Conservation (phyloP, 2,888 invertebrate genomes). For the Ditula angustiorana region DNA sequence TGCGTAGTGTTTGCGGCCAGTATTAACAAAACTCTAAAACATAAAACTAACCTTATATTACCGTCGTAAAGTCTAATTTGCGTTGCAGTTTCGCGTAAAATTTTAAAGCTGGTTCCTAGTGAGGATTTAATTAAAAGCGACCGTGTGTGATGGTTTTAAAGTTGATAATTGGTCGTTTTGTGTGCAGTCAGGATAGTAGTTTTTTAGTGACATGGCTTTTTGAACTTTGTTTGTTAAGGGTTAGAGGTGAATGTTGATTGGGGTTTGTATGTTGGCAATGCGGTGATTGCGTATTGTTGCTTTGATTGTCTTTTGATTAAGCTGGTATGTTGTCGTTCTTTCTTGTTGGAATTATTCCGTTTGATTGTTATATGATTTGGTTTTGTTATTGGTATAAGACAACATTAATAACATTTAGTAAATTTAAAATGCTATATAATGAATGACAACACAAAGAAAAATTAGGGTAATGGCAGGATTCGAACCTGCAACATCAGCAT, state of each 20-base stretch:
- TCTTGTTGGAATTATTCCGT: slow-evolving; percentile 5
- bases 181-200: neutral
- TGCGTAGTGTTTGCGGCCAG: slow-evolving; percentile 50
- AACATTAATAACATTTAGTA: neutral
- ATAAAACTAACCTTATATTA: slow-evolving; percentile 1
- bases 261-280: neutral
- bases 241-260: slow-evolving; percentile 7
- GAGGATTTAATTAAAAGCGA: slow-evolving; percentile 1
- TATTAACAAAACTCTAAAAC: slow-evolving; percentile 37
- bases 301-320: slow-evolving; percentile 33
- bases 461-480: no score
- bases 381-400: neutral
- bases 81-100: slow-evolving; percentile 5
- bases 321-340: slow-evolving; percentile 19
- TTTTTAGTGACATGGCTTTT: neutral
- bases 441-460: no score
- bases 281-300: slow-evolving; percentile 24
- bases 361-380: slow-evolving; percentile 2
- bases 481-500: no score
- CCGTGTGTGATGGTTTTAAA: slow-evolving; percentile 17
- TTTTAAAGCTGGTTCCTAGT: neutral
- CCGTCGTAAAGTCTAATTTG: slow-evolving; percentile 11
- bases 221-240: neutral
- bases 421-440: no score
- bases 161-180: slow-evolving; percentile 7